Evolutionary conservation across 2,797 vertebrate species (phyloP), one percentile per base, ranked within the genome.

Genomic region (Dipus sagitta): DNA sequence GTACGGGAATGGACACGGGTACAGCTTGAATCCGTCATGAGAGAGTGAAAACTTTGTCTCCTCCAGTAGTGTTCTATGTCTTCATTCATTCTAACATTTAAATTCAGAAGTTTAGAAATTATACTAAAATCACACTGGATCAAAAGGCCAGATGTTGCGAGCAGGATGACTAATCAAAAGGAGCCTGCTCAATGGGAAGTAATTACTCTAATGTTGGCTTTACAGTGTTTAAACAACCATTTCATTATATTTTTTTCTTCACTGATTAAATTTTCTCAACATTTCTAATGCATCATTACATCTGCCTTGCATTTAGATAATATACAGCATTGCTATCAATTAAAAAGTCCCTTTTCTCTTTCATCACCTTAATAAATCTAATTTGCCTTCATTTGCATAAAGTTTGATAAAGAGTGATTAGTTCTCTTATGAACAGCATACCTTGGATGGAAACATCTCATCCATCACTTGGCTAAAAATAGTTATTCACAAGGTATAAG

Each of bases 141-240:
- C 89, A 96, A 97, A 97, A 83, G 82, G 86, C 94, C 97, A 98
- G 97, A 98, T 97, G 97, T 98, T 97, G 93, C 58, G 95, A 26
- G 47, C 91, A 97, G 94, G 97, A 97, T 96, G 95, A 97, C 97
- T 98, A 98, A 98, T 98, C 97, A 98, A 97, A 98, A 95, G 98
- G 81, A 97, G 92, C 80, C 94, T 96, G 93, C 96, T 97, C 97
- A 95, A 94, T 97, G 96, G 98, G 96, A 98, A 98, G 96, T 97
- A 98, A 98, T 98, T 98, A 98, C 97, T 98, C 97, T 95, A 98
- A 96, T 97, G 97, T 98, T 97, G 98, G 96, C 97, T 98, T 97
- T 98, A 97, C 97, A 97, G 97, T 98, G 97, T 98, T 98, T 98
- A 98, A 98, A 98, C 97, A 98, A 98, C 97, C 92, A 98, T 98